Base-by-base conservation (phyloP, 2,888 invertebrate species). In the Uloborus plumipes region DNA sequence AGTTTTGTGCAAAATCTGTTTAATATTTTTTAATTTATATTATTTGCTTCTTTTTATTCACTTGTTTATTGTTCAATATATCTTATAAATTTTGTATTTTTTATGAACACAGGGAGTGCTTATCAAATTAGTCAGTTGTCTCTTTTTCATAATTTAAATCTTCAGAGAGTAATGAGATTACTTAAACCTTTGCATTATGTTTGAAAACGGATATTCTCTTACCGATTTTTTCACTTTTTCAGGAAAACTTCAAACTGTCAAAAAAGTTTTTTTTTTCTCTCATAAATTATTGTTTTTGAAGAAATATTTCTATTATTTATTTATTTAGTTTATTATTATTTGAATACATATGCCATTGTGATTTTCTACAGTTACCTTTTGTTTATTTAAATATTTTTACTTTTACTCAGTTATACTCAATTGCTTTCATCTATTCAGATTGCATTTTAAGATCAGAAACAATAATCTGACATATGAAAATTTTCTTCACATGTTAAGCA, bases 331-430 rank as follows among this genome's bases (percentile, higher is more conserved):
- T 55, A 55, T 55, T 55, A 15, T 16, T 9, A 55, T n/a, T 55
- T 20, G 15, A 71, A 65, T 78, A 31, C 71, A 78, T 78, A 78
- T 78, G 71, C 78, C 78, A 78, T 78, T 76, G 71, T 58, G 78
- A 59, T 71, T 71, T 78, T 77, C 70, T 22, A 4, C 59, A 50
- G 7, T 67, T 55, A 13, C 2, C 14, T 67, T 51, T 67, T 16
- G 26, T 47, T 67, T 18, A 66, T 22, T 66, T 15, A 26, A 20
- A 50, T 50, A 15, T 18, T 66, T 67, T 67, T 26, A 51, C 16
- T 53, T 66, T 26, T 26, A 26, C 16, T 13, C 31, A 26, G 26
- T 39, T 39, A 39, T 9, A 39, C 11, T 39, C 11, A 39, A 39
- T 39, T 39, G 39, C 39, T 9, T 39, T 39, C 9, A 39, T 39